phyloP scores from a whole-genome alignment of 2,113 vertebrate genomes.

The Xiphophorus maculatus region DNA sequence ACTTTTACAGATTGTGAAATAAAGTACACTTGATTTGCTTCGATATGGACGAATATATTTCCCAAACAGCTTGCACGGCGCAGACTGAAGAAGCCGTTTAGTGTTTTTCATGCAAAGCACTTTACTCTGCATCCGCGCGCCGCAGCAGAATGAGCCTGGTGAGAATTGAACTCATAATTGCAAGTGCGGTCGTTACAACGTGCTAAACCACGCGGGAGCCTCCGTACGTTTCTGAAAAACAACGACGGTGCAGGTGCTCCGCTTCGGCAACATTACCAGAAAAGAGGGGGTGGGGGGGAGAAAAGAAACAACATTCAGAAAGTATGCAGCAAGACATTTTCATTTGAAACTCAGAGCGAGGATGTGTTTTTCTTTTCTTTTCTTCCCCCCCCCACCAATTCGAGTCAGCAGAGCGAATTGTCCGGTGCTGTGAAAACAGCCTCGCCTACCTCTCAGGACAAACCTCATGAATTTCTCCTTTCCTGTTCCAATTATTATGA shows the following conservation, averaged over 20 bases:
- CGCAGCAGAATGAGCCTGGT: conserved; percentile 50
- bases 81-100: conserved; percentile 27
- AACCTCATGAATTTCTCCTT: conserved; percentile 2
- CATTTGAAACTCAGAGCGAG: conserved; percentile 11
- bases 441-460: conserved; percentile 18
- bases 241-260: conserved; percentile 49
- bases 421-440: conserved; percentile 19
- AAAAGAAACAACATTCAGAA: conserved; percentile 27
- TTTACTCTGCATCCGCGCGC: conserved; percentile 39
- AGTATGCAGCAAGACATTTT: conserved; percentile 10
- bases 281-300: background rate
- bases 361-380: conserved; percentile 1
- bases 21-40: conserved; percentile 8
- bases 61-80: conserved; percentile 12
- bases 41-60: conserved; percentile 7
- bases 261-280: conserved; percentile 6
- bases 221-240: conserved; percentile 37
- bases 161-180: conserved; percentile 68
- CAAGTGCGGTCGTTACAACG: conserved; percentile 59
- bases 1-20: background rate
- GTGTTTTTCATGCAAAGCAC: conserved; percentile 49
- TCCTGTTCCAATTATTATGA: background rate
- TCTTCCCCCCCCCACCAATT: background rate
- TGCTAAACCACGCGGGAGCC: conserved; percentile 50
- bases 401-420: background rate